A percentile compares a stretch with the other conserved stretches of the same genome.
Conservation (phyloP, 2,113 vertebrate genomes). For the Pangasianodon hypophthalmus region DNA sequence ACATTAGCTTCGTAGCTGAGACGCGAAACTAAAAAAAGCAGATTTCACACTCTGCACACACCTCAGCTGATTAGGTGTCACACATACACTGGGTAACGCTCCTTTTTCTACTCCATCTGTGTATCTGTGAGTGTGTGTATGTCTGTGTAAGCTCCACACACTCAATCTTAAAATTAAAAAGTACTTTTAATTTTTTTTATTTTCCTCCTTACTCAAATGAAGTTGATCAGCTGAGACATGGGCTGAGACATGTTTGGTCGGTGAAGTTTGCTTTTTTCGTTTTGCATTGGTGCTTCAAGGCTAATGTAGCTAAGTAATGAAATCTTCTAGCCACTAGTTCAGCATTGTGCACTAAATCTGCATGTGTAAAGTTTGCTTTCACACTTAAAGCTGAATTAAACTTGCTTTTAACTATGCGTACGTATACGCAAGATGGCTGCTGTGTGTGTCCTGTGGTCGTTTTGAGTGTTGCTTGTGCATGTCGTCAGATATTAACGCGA, state of each 20-base stretch:
- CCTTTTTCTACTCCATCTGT: background rate
- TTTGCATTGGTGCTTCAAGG: background rate
- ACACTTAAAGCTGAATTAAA: background rate
- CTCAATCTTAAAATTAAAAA: too few species aligned
- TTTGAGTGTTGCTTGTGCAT: background rate
- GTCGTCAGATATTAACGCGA: background rate
- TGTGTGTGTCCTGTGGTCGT: background rate
- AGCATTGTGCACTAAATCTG: background rate
- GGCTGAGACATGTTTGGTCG: background rate
- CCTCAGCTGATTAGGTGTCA: background rate
- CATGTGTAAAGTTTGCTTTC: background rate
- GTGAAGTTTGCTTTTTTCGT: background rate
- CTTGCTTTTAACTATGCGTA: background rate
- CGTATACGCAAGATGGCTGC: background rate
- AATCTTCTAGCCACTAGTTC: background rate
- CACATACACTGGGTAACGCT: background rate
- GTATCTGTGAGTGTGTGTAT: background rate
- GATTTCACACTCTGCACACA: too few species aligned
- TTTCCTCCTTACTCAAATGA: background rate
- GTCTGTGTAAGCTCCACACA: too few species aligned
- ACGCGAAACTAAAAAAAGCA: too few species aligned
- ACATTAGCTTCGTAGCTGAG: background rate
- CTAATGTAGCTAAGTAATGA: background rate
- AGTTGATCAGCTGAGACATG: too few species aligned
- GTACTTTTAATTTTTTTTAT: too few species aligned